Evolutionary conservation across 2,888 invertebrate genomes (phyloP).

Genomic region (Pycnomerus fuliginosus): DNA sequence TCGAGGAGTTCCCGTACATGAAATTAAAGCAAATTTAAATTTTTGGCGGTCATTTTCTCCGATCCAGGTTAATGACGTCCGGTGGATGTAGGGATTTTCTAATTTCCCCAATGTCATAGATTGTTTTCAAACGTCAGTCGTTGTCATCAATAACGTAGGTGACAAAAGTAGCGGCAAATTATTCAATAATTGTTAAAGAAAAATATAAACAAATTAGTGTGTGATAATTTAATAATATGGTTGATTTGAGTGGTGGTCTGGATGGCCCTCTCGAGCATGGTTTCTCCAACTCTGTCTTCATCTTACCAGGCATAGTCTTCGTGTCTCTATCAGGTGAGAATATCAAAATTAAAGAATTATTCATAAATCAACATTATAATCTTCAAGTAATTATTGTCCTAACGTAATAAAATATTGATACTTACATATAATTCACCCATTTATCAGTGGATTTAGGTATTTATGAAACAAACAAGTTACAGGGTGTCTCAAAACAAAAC

Average conservation of each 20-base stretch:
- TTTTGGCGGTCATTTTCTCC: too few species aligned
- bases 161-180: conserved; percentile 4
- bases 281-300: conserved; percentile 85
- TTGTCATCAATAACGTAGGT: background rate
- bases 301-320: conserved; percentile 80
- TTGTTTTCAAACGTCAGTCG: background rate
- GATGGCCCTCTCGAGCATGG: conserved; percentile 83
- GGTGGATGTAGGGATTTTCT: conserved; percentile 11
- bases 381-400: too few species aligned
- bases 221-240: conserved; percentile 62
- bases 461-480: too few species aligned
- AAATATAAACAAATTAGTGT: background rate
- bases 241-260: conserved; percentile 77
- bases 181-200: conserved; percentile 4
- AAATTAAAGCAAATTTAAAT: background rate
- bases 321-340: conserved; percentile 75
- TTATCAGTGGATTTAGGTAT: too few species aligned
- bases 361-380: too few species aligned
- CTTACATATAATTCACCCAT: too few species aligned
- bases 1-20: conserved; percentile 3
- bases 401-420: too few species aligned
- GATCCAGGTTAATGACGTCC: too few species aligned
- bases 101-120: conserved; percentile 12
- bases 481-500: too few species aligned
- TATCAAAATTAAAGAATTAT: too few species aligned